Evolutionary conservation across 2,888 invertebrate species (phyloP).

Genomic region (Dicranocentrus wangi): DNA sequence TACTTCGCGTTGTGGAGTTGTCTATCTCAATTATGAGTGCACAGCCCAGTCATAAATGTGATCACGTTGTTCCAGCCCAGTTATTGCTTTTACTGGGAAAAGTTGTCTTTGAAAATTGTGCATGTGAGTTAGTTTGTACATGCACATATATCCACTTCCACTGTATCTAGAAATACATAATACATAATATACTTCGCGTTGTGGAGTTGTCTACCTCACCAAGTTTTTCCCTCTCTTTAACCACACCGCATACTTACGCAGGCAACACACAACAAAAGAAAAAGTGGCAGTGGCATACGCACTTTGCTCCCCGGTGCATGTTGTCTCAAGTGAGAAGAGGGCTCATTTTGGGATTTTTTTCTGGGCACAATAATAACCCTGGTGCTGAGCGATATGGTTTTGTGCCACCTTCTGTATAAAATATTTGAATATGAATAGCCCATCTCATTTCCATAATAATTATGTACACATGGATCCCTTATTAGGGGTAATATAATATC

Average conservation of each 20-base stretch:
- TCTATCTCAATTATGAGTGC: conserved; percentile 25
- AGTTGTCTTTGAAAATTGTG: conserved; percentile 34
- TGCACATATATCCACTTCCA: too few species aligned
- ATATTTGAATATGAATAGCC: conserved; percentile 60
- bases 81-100: conserved; percentile 33
- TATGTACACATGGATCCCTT: conserved; percentile 60
- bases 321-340: not conserved
- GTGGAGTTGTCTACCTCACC: too few species aligned
- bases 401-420: not conserved
- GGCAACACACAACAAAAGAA: conserved; percentile 10
- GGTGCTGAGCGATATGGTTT: conserved; percentile 28
- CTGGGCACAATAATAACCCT: not conserved
- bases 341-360: not conserved
- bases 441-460: conserved; percentile 65
- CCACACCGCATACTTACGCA: conserved; percentile 5
- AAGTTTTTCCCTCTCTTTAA: not conserved
- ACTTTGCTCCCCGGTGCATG: too few species aligned
- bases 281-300: conserved; percentile 14
- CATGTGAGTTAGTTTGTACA: too few species aligned
- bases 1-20: too few species aligned
- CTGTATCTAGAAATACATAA: too few species aligned
- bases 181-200: too few species aligned
- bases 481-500: conserved; percentile 60
- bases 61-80: conserved; percentile 32
- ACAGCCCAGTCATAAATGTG: conserved; percentile 48